Percentiles rank a stretch among this genome's conserved stretches.
These are phyloP conservation scores for Ormia ochracea DNA, from an alignment of 2,888 invertebrate genomes.

Conservation along the genomic window DNA sequence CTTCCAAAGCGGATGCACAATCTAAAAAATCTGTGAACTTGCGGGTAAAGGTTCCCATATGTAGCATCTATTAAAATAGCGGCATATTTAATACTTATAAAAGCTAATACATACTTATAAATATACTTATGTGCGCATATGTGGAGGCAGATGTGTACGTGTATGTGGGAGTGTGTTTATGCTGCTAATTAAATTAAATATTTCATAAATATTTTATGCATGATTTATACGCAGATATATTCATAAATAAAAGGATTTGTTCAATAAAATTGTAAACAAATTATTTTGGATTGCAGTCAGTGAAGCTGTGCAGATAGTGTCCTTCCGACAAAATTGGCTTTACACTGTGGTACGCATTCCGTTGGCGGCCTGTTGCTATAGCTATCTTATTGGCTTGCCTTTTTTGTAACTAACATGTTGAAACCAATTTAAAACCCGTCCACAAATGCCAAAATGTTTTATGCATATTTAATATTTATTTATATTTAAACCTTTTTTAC, in stretches of 20 bases:
- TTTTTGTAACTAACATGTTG: neutral
- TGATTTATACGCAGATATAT: slow-evolving; percentile 48
- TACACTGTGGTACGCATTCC: neutral
- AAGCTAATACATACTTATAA: neutral
- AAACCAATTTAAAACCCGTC: slow-evolving; percentile 18
- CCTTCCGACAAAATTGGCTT: neutral
- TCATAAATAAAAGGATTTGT: slow-evolving; percentile 46
- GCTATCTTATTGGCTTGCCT: neutral
- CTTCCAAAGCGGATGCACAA: too few relatives aligned
- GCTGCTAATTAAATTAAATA: slow-evolving; percentile 63
- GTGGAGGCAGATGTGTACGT: neutral
- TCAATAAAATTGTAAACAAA: slow-evolving; percentile 33
- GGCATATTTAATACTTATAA: neutral
- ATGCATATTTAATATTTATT: slow-evolving; percentile 36
- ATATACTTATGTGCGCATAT: neutral
- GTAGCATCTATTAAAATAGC: neutral
- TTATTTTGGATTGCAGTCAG: slow-evolving; percentile 19
- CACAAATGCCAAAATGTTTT: slow-evolving; percentile 1
- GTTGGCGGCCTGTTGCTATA: slow-evolving; percentile 24
- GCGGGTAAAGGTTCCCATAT: neutral
- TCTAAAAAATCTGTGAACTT: neutral
- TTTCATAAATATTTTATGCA: slow-evolving; percentile 58
- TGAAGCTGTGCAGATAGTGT: slow-evolving; percentile 5
- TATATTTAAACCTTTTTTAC: slow-evolving; percentile 10
- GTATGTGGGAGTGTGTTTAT: neutral